Percentiles rank a stretch among this genome's conserved stretches.
These are phyloP conservation scores for Poeciliopsis paucimaculata DNA, from an alignment of 2,797 vertebrate species.

Conservation along the genomic window DNA sequence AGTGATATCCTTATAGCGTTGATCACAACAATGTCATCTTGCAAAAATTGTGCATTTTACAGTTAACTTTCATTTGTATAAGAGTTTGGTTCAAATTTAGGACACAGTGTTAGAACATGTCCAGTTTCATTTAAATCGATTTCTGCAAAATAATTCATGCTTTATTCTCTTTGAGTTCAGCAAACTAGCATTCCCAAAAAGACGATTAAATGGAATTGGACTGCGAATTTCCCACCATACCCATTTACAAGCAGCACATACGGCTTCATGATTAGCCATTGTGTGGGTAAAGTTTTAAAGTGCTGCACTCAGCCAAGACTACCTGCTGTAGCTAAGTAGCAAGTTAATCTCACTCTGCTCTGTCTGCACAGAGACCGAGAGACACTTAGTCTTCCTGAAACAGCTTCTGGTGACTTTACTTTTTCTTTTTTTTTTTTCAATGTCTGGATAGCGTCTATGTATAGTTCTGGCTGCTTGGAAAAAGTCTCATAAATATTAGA, in stretches of 20 bases:
- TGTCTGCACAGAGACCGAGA: neutral
- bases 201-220: neutral
- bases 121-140: neutral
- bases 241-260: neutral
- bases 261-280: neutral
- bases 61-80: neutral
- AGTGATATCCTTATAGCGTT: neutral
- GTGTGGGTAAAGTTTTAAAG: neutral
- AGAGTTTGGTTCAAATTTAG: neutral
- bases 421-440: neutral
- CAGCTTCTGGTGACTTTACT: neutral
- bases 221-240: neutral
- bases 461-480: neutral
- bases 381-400: neutral
- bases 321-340: neutral
- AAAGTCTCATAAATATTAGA: neutral
- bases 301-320: neutral
- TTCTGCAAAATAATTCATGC: neutral
- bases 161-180: neutral
- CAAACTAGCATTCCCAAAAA: neutral
- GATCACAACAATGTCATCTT: neutral
- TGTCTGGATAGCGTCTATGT: neutral
- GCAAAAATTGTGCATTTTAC: neutral
- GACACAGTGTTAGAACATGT: neutral
- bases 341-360: conserved; percentile 1